Evolutionary conservation across 1,140 invertebrate species (phyloP).

Genomic region (Colletes latitarsis): DNA sequence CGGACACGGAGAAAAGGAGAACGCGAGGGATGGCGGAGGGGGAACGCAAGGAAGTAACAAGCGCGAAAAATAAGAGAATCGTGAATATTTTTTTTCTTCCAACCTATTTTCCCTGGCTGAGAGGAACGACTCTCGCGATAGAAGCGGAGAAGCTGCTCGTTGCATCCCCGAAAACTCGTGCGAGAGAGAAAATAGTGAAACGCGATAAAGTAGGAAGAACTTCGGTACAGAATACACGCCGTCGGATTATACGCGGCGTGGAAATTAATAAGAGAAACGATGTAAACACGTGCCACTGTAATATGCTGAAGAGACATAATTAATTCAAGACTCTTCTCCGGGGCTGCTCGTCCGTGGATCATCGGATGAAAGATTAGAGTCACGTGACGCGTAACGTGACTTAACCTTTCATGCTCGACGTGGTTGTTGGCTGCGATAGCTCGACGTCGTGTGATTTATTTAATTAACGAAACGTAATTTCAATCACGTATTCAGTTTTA

Average conservation of each 20-base stretch:
- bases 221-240: neutral
- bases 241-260: conserved; percentile 7
- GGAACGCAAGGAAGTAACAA: conserved; percentile 25
- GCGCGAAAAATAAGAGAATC: conserved; percentile 42
- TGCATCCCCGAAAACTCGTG: neutral
- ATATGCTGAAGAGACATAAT: conserved; percentile 7
- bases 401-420: neutral
- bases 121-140: neutral
- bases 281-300: conserved; percentile 27
- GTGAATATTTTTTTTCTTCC: conserved; percentile 16
- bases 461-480: no score
- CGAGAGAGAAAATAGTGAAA: no score
- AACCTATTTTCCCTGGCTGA: conserved; percentile 17
- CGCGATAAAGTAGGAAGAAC: neutral
- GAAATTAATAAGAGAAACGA: conserved; percentile 44
- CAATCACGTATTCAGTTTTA: no score
- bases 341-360: neutral
- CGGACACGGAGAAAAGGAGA: neutral
- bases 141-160: no score
- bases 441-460: no score
- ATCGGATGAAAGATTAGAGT: neutral
- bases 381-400: neutral
- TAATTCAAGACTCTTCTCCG: conserved; percentile 14
- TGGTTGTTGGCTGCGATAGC: no score
- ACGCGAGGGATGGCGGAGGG: no score